Evolutionary conservation across 2,888 invertebrate species (phyloP), one percentile per base, ranked within the genome.

Genomic region (Choristoneura rosaceana): DNA sequence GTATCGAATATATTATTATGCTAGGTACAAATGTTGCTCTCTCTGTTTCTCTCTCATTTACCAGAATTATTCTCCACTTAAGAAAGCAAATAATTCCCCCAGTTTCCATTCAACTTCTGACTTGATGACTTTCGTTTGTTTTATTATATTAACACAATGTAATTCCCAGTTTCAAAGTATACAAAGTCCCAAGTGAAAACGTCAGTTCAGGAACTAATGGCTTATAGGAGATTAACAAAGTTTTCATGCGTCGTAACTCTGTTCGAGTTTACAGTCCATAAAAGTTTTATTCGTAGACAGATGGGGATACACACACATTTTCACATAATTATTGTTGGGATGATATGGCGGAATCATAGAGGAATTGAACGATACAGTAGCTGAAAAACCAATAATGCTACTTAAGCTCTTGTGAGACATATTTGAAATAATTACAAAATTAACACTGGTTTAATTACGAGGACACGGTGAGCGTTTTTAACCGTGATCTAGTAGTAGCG

Each of bases 161-260:
- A 12, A 50, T 69, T 41, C n/a, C 25, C 43, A 52, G 4, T 52
- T 41, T 41, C 52, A 59, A 60, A 47, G 59, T 60, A 15, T 45
- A 50, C 61, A 4, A 45, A n/a, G 25, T 25, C 33, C 64, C 64
- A 50, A 58, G 69, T 45, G 34, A 63, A 38, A 58, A 70, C 62
- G 41, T 55, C 33, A 50, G 61, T 62, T 55, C 33, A 7, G 5
- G 38, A 62, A 55, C 52, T 63, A 63, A 63, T 64, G 58, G 17
- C 38, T 58, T 70, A 45, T 70, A 58, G 58, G 64, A 58, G 58
- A 70, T 64, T 70, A 64, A 63, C 38, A 34, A 70, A 70, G 64
- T 70, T 64, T 69, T 64, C 17, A 33, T 45, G 43, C 55, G 50
- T n/a, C 15, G 52, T 62, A 64, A 70, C 55, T 69, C 61, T 50